phyloP scores from a whole-genome alignment of 2,888 invertebrate species.

The Caenorhabditis becei region DNA sequence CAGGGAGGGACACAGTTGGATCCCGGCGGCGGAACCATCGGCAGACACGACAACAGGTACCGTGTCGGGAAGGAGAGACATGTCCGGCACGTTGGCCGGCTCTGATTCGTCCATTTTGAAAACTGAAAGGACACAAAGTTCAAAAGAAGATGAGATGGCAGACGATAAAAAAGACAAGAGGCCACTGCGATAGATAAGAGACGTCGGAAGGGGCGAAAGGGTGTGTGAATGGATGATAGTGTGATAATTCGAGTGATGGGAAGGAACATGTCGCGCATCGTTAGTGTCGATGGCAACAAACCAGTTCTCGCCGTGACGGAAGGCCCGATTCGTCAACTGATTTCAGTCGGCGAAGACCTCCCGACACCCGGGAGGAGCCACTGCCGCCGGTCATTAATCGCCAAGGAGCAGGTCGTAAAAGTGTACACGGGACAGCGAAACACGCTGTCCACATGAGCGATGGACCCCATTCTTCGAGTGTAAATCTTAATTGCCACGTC shows the following conservation, averaged over 20 bases:
- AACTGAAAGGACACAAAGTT: constrained; percentile 1
- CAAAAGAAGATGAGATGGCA: constrained; percentile 1
- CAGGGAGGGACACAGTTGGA: constrained; percentile 67
- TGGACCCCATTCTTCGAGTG: constrained; percentile 30
- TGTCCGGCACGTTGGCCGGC: constrained; percentile 58
- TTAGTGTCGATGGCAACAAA: constrained; percentile 49
- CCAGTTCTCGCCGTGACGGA: constrained; percentile 39
- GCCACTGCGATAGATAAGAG: constrained; percentile 9
- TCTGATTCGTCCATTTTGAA: constrained; percentile 65
- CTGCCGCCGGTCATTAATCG: constrained; percentile 47
- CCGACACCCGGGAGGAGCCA: constrained; percentile 20
- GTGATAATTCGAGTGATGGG: constrained; percentile 28
- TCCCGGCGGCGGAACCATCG: constrained; percentile 57
- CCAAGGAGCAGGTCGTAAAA: constrained; percentile 43
- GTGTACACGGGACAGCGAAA: constrained; percentile 17
- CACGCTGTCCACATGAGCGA: constrained; percentile 23
- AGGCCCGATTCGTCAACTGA: constrained; percentile 21
- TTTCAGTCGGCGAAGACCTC: constrained; percentile 7
- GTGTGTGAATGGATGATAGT: constrained; percentile 38
- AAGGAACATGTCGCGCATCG: constrained; percentile 56
- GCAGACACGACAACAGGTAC: constrained; percentile 63
- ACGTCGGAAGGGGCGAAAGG: constrained; percentile 3
- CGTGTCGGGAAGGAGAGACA: constrained; percentile 64
- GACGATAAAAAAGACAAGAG: neutral
- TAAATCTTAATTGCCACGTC: constrained; percentile 54